Percentiles rank a stretch among this genome's conserved stretches.
These are phyloP conservation scores for Corythornis cristatus DNA, from an alignment of 2,113 vertebrate genomes.

Conservation along the genomic window DNA sequence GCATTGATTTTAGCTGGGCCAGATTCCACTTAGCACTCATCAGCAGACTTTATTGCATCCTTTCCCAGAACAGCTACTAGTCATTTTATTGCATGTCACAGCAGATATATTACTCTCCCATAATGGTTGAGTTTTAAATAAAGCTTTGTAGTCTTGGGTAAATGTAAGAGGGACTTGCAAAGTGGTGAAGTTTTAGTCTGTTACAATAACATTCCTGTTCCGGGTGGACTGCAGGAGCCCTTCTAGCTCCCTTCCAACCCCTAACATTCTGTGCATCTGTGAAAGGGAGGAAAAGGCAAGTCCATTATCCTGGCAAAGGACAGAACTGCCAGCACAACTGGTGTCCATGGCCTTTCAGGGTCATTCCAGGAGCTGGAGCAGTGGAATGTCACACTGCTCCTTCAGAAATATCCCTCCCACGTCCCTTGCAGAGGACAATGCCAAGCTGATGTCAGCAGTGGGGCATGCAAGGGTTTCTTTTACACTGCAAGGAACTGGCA, in stretches of 20 bases:
- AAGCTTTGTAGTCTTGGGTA: conserved; percentile 47
- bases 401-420: conserved; percentile 48
- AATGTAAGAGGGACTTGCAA: conserved; percentile 16
- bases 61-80: conserved; percentile 71
- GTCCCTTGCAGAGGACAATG: conserved; percentile 40
- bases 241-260: too few species aligned
- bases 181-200: conserved; percentile 47
- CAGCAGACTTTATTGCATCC: conserved; percentile 68
- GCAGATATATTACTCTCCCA: conserved; percentile 59
- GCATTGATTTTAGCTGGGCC: conserved; percentile 68
- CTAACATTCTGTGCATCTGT: too few species aligned
- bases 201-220: not conserved
- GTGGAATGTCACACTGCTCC: conserved; percentile 48
- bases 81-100: conserved; percentile 62
- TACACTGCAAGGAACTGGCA: conserved; percentile 39
- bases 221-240: not conserved
- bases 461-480: conserved; percentile 16
- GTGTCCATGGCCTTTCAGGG: not conserved
- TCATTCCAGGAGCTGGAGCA: conserved; percentile 21
- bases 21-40: conserved; percentile 70
- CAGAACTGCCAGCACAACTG: not conserved
- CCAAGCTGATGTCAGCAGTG: conserved; percentile 49
- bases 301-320: not conserved
- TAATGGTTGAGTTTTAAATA: conserved; percentile 65
- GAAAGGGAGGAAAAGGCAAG: not conserved